These are phyloP conservation scores for Sphaerodactylus townsendi DNA, from an alignment of 2,113 vertebrate genomes.

Conservation along the genomic window DNA sequence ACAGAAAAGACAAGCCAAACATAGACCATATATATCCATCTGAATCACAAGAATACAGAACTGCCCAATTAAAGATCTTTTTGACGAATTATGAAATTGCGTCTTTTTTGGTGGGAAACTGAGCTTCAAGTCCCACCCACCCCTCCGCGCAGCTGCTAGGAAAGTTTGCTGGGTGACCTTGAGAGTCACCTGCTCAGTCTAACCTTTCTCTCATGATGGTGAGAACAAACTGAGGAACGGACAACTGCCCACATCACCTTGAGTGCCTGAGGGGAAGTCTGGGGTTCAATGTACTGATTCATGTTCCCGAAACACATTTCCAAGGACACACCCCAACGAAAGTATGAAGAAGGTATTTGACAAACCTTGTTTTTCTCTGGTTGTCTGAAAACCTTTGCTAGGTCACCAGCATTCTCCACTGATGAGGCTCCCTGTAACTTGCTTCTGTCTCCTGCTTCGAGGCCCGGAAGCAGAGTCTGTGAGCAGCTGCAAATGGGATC, in stretches of 20 bases:
- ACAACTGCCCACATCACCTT: too few relatives aligned
- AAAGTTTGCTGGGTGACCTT: not conserved
- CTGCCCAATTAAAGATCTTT: too few relatives aligned
- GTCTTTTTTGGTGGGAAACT: too few relatives aligned
- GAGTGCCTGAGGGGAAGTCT: too few relatives aligned
- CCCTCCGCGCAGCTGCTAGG: not conserved
- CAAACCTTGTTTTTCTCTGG: conserved; percentile 78
- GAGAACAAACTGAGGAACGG: too few relatives aligned
- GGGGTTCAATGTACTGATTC: conserved; percentile 23
- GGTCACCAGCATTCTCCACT: conserved; percentile 68
- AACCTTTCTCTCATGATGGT: too few relatives aligned
- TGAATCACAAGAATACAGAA: too few relatives aligned
- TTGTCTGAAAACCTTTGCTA: conserved; percentile 65
- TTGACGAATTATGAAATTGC: too few relatives aligned
- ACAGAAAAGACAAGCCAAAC: too few relatives aligned
- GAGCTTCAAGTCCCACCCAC: not conserved
- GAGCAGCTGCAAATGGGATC: conserved; percentile 84
- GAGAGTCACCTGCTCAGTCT: too few relatives aligned
- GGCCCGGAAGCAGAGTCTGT: conserved; percentile 71
- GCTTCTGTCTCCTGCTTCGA: conserved; percentile 73
- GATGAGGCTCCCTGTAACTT: conserved; percentile 58
- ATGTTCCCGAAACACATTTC: conserved; percentile 42
- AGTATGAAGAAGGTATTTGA: not conserved
- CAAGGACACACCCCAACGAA: not conserved
- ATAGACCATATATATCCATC: too few relatives aligned